Percentiles rank a stretch among this genome's conserved stretches.
These are phyloP conservation scores for Calidris pugnax DNA, from an alignment of 2,113 vertebrate species.

Conservation along the genomic window DNA sequence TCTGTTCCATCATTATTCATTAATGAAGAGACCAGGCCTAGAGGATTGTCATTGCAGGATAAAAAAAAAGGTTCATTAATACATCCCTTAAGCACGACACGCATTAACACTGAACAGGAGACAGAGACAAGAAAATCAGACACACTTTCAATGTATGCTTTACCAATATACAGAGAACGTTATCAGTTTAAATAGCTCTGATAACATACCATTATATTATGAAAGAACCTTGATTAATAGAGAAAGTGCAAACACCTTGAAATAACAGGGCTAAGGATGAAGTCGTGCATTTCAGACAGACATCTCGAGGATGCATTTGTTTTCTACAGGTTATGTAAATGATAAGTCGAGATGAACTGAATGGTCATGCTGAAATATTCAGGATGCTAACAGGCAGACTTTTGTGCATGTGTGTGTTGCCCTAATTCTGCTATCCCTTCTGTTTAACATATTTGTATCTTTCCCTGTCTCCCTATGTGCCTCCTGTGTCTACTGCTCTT, in stretches of 20 bases:
- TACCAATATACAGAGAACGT: background rate
- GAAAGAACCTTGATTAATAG: background rate
- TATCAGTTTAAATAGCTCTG: background rate
- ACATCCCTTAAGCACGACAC: slow-evolving; percentile 13
- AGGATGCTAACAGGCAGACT: background rate
- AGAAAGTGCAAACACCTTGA: background rate
- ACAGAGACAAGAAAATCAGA: background rate
- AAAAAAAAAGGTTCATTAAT: slow-evolving; percentile 18
- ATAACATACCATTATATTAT: rapidly evolving
- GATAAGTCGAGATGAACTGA: background rate
- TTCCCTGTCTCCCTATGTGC: background rate
- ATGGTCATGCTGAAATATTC: background rate
- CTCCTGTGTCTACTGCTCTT: background rate
- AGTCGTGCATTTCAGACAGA: background rate
- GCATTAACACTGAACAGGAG: background rate
- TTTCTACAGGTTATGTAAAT: background rate
- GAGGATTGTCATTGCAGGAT: slow-evolving; percentile 37
- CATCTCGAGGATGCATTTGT: background rate
- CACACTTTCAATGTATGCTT: background rate
- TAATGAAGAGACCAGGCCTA: slow-evolving; percentile 30
- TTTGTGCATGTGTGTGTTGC: background rate
- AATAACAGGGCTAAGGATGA: background rate
- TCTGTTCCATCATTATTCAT: slow-evolving; percentile 66
- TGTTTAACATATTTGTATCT: background rate
- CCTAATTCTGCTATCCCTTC: background rate